Evolutionary conservation across 92 coral and sea anemone species (phyloP).

Genomic region (Diadumene lineata): DNA sequence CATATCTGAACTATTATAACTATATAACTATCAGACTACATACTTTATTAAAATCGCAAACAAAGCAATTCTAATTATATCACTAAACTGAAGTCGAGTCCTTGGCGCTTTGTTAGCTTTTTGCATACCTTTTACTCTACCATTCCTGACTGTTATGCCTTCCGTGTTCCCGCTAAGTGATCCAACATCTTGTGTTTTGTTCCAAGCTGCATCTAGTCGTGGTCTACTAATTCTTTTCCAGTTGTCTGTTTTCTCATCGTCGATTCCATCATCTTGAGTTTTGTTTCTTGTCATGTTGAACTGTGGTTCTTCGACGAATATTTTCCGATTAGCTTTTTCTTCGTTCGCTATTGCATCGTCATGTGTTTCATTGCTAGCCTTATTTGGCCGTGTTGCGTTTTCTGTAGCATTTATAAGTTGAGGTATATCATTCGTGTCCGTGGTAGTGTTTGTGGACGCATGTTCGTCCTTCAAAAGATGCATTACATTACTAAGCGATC

Average conservation of each 20-base stretch:
- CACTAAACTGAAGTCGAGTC: no score
- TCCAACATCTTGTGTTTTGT: no score
- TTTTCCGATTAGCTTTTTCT: neutral
- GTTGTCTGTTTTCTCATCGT: neutral
- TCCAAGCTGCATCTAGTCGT: neutral
- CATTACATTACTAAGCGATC: slow-evolving; percentile 60
- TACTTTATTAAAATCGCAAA: no score
- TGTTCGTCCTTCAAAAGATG: slow-evolving; percentile 34
- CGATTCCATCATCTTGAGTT: neutral
- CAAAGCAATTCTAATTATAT: no score
- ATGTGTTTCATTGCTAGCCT: neutral
- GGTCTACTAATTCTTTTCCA: neutral
- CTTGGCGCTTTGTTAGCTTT: no score
- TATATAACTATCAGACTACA: no score
- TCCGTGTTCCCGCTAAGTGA: no score
- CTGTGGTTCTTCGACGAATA: no score
- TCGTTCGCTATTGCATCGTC: neutral
- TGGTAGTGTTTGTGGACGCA: neutral
- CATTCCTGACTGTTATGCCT: no score
- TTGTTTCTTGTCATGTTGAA: no score
- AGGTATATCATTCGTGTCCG: neutral
- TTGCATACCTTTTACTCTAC: no score
- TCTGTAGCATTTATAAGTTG: neutral
- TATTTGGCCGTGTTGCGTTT: neutral
- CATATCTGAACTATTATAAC: no score